Evolutionary conservation across 2,888 invertebrate species (phyloP).

Genomic region (Mycogona germanica): DNA sequence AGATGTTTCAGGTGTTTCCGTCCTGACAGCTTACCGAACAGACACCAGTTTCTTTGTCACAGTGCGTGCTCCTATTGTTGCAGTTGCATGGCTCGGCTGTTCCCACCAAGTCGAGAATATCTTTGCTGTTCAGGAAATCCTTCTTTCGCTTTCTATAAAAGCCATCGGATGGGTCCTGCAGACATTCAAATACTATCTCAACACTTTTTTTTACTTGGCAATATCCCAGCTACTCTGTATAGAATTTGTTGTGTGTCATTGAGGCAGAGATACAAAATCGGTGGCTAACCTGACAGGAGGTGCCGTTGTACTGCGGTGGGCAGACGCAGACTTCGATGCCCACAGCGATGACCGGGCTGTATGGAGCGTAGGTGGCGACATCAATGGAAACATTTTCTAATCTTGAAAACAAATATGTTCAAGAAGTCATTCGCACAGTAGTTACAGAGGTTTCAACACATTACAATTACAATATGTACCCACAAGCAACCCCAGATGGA

Average conservation of each 20-base stretch:
- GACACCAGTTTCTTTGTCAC: slow-evolving; percentile 69
- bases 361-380: slow-evolving; percentile 49
- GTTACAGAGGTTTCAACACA: too few species aligned
- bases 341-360: slow-evolving; percentile 49
- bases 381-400: slow-evolving; percentile 69
- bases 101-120: slow-evolving; percentile 66
- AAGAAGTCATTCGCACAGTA: too few species aligned
- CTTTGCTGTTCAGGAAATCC: slow-evolving; percentile 49
- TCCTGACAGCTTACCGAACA: slow-evolving; percentile 71
- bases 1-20: too few species aligned
- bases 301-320: slow-evolving; percentile 62
- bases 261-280: background rate
- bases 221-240: background rate
- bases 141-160: slow-evolving; percentile 54
- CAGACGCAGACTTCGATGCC: slow-evolving; percentile 82
- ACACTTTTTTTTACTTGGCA: background rate
- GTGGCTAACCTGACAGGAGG: slow-evolving; percentile 74
- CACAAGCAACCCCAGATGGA: background rate
- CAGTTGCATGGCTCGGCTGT: slow-evolving; percentile 69
- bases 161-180: slow-evolving; percentile 47
- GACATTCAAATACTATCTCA: background rate
- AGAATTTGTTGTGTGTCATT: background rate
- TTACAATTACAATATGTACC: too few species aligned
- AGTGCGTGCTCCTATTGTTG: slow-evolving; percentile 59
- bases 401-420: too few species aligned